A percentile compares a stretch with the other conserved stretches of the same genome.
Conservation (phyloP, 2,797 vertebrate genomes). For the Micrastur ruficollis region DNA sequence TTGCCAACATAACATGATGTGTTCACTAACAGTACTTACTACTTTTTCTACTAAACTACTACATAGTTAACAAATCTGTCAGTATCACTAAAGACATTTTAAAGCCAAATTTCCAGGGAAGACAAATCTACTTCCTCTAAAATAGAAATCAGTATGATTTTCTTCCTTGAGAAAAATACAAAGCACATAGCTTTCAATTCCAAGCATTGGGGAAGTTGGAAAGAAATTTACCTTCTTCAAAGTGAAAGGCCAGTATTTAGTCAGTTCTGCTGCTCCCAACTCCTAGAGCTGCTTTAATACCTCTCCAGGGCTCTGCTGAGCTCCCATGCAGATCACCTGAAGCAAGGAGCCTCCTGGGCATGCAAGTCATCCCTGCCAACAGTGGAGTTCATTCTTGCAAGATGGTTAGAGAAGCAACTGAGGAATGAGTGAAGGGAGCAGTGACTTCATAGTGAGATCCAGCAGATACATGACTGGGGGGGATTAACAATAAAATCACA, state of each 20-base stretch:
- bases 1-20: accelerated
- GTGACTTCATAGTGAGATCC: neutral
- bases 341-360: neutral
- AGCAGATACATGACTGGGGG: neutral
- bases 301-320: neutral
- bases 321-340: neutral
- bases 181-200: neutral
- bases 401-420: neutral
- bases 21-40: neutral
- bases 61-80: neutral
- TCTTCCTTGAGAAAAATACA: neutral
- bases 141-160: neutral
- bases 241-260: neutral
- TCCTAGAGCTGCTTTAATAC: neutral
- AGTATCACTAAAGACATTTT: neutral
- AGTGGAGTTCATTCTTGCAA: neutral
- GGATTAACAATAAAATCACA: neutral
- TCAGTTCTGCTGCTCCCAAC: neutral
- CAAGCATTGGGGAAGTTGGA: neutral
- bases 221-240: neutral
- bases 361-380: accelerated
- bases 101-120: neutral
- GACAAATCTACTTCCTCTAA: neutral
- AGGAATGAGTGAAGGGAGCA: neutral
- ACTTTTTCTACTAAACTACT: neutral